Evolutionary conservation across 1,140 invertebrate genomes (phyloP), one percentile per base, ranked within the genome.

Genomic region (Lordiphosa clarofinis): DNA sequence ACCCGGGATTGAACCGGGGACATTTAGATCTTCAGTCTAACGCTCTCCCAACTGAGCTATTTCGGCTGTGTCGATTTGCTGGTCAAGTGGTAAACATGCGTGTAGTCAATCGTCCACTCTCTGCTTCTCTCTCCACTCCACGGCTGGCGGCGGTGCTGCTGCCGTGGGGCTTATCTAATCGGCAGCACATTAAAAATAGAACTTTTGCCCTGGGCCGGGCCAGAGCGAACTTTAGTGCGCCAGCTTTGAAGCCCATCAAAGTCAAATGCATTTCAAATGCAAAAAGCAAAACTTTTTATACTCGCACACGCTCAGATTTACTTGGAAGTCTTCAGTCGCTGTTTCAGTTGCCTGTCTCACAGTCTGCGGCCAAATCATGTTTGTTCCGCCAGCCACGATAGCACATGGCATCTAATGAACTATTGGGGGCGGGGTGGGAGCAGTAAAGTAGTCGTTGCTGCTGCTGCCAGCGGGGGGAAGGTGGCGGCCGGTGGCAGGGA

Each of bases 11-110:
- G 92, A 93, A 93, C 92, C 92, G 91, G 92, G 92, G 93, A 94
- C 93, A 91, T 94, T 94, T 93, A 94, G 92, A 94, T 93, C 92
- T 93, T 93, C 92, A 94, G 92, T 93, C 93, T 93, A 93, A 93
- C 93, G 93, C 93, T 94, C 93, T 94, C 92, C 92, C 92, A 93
- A 93, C 92, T 93, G 92, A 93, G 92, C 92, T 93, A 93, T 67
- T 67, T 66, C 63, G 63, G 63, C 60, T 24, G 2, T 36, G 15
- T 2, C 8, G n/a, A 13, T 12, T 37, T n/a, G 33, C 4, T 9
- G 33, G 47, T 11, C 47, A 11, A 10, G 24, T 3, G 5, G 6
- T 15, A 12, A 37, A 37, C 24, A 19, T 11, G 6, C n/a, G 3
- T 47, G 19, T 67, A 40, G 21, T 42, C 7, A 8, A 12, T 38